Evolutionary conservation across 2,113 vertebrate genomes (phyloP).

Genomic region (Mystacornis crossleyi): DNA sequence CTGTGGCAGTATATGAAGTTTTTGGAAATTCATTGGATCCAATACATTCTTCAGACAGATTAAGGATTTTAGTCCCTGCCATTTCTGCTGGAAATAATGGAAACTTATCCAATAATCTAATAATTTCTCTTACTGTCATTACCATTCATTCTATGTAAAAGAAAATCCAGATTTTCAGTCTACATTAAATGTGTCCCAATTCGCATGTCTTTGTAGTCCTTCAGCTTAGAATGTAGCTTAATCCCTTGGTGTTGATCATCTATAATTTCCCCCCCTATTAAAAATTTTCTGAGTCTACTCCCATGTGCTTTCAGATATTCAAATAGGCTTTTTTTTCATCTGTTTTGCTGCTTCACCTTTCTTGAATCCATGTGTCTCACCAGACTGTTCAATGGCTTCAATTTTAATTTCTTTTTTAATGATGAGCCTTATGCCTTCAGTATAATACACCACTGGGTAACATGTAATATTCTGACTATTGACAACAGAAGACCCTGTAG

Average conservation of each 20-base stretch:
- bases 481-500: neutral
- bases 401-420: neutral
- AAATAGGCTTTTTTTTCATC: neutral
- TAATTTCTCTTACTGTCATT: neutral
- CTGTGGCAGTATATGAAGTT: neutral
- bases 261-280: neutral
- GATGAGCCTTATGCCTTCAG: neutral
- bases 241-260: neutral
- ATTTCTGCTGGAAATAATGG: neutral
- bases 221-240: neutral
- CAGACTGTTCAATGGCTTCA: neutral
- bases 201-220: neutral
- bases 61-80: neutral
- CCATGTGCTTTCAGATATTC: neutral
- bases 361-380: neutral
- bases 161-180: neutral
- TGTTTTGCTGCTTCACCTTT: neutral
- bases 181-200: neutral
- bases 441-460: neutral
- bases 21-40: neutral
- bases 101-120: neutral
- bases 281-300: neutral
- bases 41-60: neutral
- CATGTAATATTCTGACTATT: neutral
- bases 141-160: neutral